Evolutionary conservation across 1,140 invertebrate species (phyloP).

Genomic region (Aphidius gifuensis): DNA sequence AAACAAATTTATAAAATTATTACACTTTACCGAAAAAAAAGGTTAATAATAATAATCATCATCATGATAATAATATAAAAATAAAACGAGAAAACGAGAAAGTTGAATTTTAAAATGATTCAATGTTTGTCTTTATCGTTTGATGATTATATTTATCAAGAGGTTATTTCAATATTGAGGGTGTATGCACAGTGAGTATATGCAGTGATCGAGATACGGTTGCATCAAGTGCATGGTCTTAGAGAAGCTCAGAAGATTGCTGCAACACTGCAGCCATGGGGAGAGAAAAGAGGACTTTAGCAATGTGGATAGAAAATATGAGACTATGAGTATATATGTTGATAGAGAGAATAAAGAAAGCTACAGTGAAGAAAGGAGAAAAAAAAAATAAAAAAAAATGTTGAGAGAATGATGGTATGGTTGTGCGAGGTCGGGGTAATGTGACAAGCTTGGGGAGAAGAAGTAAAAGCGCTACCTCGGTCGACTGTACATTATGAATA

Average conservation of each 20-base stretch:
- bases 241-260: neutral
- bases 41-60: no score
- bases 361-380: neutral
- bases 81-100: no score
- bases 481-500: constrained; percentile 46
- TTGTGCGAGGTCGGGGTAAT: constrained; percentile 38
- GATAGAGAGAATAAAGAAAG: no score
- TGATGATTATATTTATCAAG: constrained; percentile 1
- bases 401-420: constrained; percentile 7
- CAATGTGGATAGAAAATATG: constrained; percentile 6
- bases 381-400: neutral
- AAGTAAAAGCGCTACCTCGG: constrained; percentile 30
- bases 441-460: constrained; percentile 29
- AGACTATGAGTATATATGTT: no score
- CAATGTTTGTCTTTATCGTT: neutral
- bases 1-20: no score
- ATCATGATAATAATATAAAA: no score
- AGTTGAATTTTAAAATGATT: no score
- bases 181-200: no score
- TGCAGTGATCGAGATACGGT: neutral
- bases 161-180: no score
- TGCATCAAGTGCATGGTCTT: constrained; percentile 8
- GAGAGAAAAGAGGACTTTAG: constrained; percentile 2
- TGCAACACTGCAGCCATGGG: constrained; percentile 27
- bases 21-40: no score